Evolutionary conservation across 2,888 invertebrate species (phyloP).

Genomic region (Lasioglossum leucozonium): DNA sequence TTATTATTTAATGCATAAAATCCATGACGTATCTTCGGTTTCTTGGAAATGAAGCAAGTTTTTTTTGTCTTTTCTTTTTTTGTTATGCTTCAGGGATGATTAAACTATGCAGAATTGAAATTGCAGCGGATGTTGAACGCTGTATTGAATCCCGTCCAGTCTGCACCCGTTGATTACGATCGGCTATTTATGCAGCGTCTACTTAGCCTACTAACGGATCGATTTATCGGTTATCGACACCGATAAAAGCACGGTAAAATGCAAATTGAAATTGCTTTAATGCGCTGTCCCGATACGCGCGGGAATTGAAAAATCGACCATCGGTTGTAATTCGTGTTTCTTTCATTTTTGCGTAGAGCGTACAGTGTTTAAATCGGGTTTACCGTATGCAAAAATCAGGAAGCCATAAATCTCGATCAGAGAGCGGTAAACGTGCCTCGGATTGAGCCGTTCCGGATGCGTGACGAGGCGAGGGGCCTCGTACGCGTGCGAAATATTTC

Average conservation of each 20-base stretch:
- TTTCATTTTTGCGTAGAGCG: background rate
- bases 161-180: background rate
- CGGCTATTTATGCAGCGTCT: background rate
- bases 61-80: too few relatives aligned
- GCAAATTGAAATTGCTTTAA: background rate
- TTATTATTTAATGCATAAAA: too few relatives aligned
- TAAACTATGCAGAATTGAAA: background rate
- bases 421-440: background rate
- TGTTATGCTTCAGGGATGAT: background rate
- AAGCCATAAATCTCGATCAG: background rate
- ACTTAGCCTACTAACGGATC: background rate
- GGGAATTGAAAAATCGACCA: background rate
- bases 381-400: background rate
- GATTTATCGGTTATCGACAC: constrained; percentile 3
- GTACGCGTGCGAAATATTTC: constrained; percentile 38
- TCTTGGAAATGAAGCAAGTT: background rate
- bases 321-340: background rate
- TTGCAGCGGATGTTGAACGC: background rate
- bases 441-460: constrained; percentile 13
- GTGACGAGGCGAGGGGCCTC: constrained; percentile 1
- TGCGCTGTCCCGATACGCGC: background rate
- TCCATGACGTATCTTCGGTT: too few relatives aligned
- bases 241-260: background rate
- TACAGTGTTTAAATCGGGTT: background rate
- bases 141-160: background rate